Evolutionary conservation across 2,888 invertebrate genomes (phyloP), one percentile per base, ranked within the genome.

Genomic region (Vanessa cardui): DNA sequence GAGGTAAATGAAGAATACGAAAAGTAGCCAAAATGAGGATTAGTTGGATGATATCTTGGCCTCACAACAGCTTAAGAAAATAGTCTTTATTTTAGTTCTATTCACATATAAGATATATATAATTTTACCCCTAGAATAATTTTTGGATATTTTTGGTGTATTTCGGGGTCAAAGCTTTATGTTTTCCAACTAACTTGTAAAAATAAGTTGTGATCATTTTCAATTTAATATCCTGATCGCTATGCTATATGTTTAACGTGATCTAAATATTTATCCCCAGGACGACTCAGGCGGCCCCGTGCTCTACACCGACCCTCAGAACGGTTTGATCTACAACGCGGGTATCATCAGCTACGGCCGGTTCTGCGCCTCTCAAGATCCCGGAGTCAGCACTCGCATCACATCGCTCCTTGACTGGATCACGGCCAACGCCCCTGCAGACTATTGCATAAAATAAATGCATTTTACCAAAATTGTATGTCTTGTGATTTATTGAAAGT

Each of bases 251-350:
- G 33, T 33, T 33, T 33, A 9, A 33, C 1, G 7, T 33, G 9
- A 33, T 1, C 7, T 33, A 33, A 21, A 8, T 16, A 15, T 16
- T 4, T 26, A 3, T 18, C 16, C 8, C 2, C 80, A 91, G 91
- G 77, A 82, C 44, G 90, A 94, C 76, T 94, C 94, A 6, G 95
- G 95, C 3, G 95, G 95, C 0, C 95, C 95, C 0, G 66, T 90
- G 0, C 76, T 94, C 1, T 94, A 93, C 89, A 83, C 86, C 62
- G 94, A 95, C 71, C 75, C 78, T 0, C 21, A 65, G 0, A 88
- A 81, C 0, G 87, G 84, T 0, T 78, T 87, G 2, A 74, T 92
- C 1, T 90, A 86, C 73, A 16, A 78, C 26, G 64, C 93, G 0
- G 95, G 94, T 1, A 77, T 95, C n/a, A 88, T 95, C 66, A 94